Evolutionary conservation across 2,797 vertebrate genomes (phyloP), one percentile per base, ranked within the genome.

Genomic region (Notolepis coatsorum): DNA sequence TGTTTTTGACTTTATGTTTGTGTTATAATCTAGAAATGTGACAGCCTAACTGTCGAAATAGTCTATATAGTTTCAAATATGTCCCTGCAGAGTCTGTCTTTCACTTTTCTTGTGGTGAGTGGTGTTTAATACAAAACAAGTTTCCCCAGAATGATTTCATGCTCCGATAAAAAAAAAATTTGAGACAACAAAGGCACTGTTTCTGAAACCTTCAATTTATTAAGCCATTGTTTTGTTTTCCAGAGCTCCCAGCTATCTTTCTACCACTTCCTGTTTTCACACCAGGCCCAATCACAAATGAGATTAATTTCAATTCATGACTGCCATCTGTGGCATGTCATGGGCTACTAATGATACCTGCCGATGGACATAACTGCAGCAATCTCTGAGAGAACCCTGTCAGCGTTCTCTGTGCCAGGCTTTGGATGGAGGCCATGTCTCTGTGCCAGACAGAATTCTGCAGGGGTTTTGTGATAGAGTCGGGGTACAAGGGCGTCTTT

Each of bases 1-100:
- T 41, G 53, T 52, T 68, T n/a, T 56, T 58, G 23, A 58, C 49
- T 69, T 52, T 62, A 63, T 46, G 69, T 82, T 71, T 62, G 30
- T 30, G 46, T 53, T 61, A 15, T 45, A 43, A 77, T 79, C 79
- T 78, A 65, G 69, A 84, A 59, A 65, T 59, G 39, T 79, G 75
- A 71, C 79, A 78, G 61, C 57, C 48, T 20, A 37, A 65, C 72
- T 64, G 76, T 75, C 23, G 21, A 69, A 82, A 51, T 69, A 68
- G 31, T 69, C 47, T 27, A 35, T 38, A 47, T 57, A 41, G 69
- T 71, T 73, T 53, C 50, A 51, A 68, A 28, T 64, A 17, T 28
- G 45, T 73, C 80, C 55, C 69, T 0, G 5, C 28, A 53, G 70
- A 71, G 59, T 63, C 23, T 64, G 54, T 61, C 43, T 57, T 20